Percentiles rank a stretch among this genome's conserved stretches.
phyloP scores from a whole-genome alignment of 2,888 invertebrate species.

The Euplexia lucipara region DNA sequence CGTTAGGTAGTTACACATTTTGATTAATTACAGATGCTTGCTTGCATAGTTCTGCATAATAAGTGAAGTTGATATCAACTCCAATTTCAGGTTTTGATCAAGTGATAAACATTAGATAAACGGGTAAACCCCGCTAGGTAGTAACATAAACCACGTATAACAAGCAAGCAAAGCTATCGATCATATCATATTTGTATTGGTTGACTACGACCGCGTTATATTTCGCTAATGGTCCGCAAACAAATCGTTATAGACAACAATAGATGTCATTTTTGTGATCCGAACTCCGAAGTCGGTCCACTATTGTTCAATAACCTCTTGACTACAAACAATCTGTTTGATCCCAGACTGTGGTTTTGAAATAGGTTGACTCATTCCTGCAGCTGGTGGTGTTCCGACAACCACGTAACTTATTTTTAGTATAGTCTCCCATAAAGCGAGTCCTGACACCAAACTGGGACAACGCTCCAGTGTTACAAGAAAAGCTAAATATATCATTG shows the following conservation, averaged over 20 bases:
- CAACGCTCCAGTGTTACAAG: conserved; percentile 49
- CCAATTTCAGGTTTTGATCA: background rate
- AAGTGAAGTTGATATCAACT: background rate
- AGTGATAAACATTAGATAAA: conserved; percentile 9
- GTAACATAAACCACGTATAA: conserved; percentile 33
- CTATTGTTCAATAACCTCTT: conserved; percentile 32
- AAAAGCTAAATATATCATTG: conserved; percentile 51
- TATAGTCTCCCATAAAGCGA: conserved; percentile 52
- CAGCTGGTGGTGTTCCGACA: conserved; percentile 26
- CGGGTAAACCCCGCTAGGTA: conserved; percentile 1
- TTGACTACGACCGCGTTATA: conserved; percentile 41
- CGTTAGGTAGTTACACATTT: background rate
- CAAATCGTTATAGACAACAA: conserved; percentile 53
- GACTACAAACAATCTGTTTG: conserved; percentile 35
- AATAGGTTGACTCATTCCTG: conserved; percentile 40
- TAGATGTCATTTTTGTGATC: conserved; percentile 33
- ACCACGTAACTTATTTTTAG: conserved; percentile 46
- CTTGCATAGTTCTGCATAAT: background rate
- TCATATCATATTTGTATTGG: conserved; percentile 47
- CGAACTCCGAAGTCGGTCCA: conserved; percentile 16
- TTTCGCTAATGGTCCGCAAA: conserved; percentile 62
- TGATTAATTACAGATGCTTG: conserved; percentile 3
- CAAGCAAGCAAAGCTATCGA: conserved; percentile 40
- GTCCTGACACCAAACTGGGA: conserved; percentile 54
- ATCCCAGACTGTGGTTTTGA: conserved; percentile 32